Evolutionary conservation across 2,797 vertebrate genomes (phyloP), one percentile per base, ranked within the genome.

Genomic region (Tangara arthus): DNA sequence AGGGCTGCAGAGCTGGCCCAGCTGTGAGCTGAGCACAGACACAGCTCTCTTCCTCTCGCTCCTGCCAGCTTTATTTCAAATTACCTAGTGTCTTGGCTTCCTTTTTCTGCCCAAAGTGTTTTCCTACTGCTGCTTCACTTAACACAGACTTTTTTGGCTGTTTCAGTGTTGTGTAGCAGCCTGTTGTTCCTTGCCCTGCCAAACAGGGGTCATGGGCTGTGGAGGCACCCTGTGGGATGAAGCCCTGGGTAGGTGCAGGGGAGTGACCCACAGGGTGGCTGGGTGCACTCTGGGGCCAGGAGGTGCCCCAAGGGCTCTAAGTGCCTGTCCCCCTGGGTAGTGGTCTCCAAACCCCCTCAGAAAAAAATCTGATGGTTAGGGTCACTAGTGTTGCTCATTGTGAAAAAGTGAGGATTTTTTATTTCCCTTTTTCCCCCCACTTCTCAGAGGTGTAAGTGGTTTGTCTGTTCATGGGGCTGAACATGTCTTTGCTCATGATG

Each of bases 11-110:
- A 63, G 56, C 76, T 3, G 1, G 50, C 66, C n/a, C 44, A 60
- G 78, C 81, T 49, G 12, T 0, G 0, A 61, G 71, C 83, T 82
- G 57, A 2, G 4, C 7, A 11, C 1, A 2, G 72, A 23, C 77
- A 70, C 72, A 68, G 81, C 80, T 89, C 52, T 64, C 66, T 87
- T 86, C 79, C 66, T 93, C 53, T 64, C 26, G 4, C 46, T 95
- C 79, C 78, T 85, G 77, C 77, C 76, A 64, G 85, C 86, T 95
- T 91, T 77, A 96, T 92, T 95, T 81, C 78, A 83, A 53, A 82
- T 81, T 90, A 83, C 66, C 50, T 88, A 65, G 30, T 72, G n/a
- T 63, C 35, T 69, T 75, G 35, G 56, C 28, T 86, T 39, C 19
- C 8, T 14, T 77, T 44, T 35, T 28, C 85, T 78, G 44, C 57